Conservation (phyloP, 2,888 invertebrate species). For the Agrochola circellaris region DNA sequence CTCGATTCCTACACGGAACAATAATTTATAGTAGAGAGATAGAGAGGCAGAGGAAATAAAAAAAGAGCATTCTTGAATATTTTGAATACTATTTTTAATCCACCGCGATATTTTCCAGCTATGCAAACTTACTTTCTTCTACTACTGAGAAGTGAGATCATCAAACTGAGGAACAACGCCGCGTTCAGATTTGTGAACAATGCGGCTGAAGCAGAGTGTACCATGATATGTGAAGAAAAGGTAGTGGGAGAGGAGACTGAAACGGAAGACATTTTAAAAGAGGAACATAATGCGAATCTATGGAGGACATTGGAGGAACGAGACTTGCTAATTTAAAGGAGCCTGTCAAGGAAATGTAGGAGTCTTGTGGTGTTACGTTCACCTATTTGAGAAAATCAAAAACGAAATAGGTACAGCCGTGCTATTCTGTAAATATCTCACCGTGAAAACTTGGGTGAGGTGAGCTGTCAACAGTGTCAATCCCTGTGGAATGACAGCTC, state of each 20-base stretch:
- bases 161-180: neutral
- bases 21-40: neutral
- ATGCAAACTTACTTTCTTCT: constrained; percentile 18
- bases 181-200: constrained; percentile 14
- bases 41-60: neutral
- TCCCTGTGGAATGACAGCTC: too few species aligned
- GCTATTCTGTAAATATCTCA: too few species aligned
- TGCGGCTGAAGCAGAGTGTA: constrained; percentile 26
- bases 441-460: too few species aligned
- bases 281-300: neutral
- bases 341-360: neutral
- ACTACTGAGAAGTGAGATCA: constrained; percentile 23
- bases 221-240: neutral
- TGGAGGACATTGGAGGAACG: neutral
- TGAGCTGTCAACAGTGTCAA: too few species aligned
- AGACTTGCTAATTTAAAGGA: neutral
- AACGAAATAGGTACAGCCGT: neutral
- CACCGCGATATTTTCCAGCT: neutral
- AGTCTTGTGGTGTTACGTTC: neutral
- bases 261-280: neutral
- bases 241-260: neutral
- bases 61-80: neutral
- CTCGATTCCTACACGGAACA: neutral
- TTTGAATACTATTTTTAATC: constrained; percentile 4
- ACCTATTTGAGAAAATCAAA: neutral